These are phyloP conservation scores for Eira barbara DNA, from an alignment of 2,113 vertebrate species.

Conservation along the genomic window DNA sequence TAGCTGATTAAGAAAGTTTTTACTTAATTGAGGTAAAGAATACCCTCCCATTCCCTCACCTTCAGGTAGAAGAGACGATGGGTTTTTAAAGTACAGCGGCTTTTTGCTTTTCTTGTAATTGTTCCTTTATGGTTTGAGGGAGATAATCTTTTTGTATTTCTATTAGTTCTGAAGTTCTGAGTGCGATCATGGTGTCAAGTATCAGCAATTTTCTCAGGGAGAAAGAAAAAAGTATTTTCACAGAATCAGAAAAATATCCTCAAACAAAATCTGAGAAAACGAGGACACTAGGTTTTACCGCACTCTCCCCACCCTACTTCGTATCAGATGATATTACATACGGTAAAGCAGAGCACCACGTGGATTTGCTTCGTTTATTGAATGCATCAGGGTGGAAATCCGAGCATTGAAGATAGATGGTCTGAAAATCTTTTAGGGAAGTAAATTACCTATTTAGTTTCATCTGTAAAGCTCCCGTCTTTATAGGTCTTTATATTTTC, in stretches of 20 bases:
- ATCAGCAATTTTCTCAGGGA: background rate
- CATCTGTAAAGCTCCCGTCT: background rate
- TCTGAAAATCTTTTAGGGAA: constrained; percentile 59
- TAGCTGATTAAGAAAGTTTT: background rate
- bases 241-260: constrained; percentile 20
- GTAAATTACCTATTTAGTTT: constrained; percentile 55
- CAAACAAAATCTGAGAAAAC: background rate
- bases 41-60: background rate
- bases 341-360: constrained; percentile 40
- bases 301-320: too few relatives aligned
- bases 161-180: background rate
- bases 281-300: constrained; percentile 1
- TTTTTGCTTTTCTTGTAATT: background rate
- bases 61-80: background rate
- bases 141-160: background rate
- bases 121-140: background rate
- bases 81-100: background rate
- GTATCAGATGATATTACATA: background rate
- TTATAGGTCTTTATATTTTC: constrained; percentile 42
- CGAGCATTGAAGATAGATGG: background rate
- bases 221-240: background rate
- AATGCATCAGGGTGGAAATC: constrained; percentile 59
- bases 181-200: background rate
- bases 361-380: constrained; percentile 61
- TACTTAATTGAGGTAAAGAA: background rate